Evolutionary conservation across 2,888 invertebrate species (phyloP), one percentile per base, ranked within the genome.

Genomic region (Diaperis boleti): DNA sequence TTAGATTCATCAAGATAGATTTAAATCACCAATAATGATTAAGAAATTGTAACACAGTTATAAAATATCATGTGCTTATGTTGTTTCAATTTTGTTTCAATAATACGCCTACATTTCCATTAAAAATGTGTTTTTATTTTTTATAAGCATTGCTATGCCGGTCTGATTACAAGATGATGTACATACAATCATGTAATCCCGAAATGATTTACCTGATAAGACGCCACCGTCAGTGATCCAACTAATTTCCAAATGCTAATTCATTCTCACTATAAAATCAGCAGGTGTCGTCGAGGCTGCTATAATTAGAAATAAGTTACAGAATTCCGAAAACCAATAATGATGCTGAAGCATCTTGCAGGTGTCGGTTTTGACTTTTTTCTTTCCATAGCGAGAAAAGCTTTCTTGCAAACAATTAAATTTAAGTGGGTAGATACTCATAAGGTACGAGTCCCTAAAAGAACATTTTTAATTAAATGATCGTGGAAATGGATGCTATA

Each of bases 391-490:
- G 57, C 11, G 37, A 50, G 59, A 60, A 60, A 41, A 18, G 7
- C 14, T 7, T 57, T 61, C 61, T 61, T 26, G 39, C 61, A 39
- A 61, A 61, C 61, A 45, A 61, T 61, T 54, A 61, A 39, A 35
- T 54, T 50, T 31, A 59, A 59, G 59, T 59, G 47, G 57, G 57
- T 57, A 50, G 59, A 41, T 31, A 26, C 52, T 60, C 50, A 59
- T 59, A 59, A 47, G 5, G 52, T 42, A 41, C 59, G 42, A 33
- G 5, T 47, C 39, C 55, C 45, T 45, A 61, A 61, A 61, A 61
- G 61, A 55, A 29, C 55, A 39, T 55, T 54, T 61, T 61, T 61
- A 61, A 55, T 61, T 61, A 61, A 59, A 60, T 44, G 18, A 41
- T 45, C 33, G 52, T 18, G 54, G 60, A 60, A 60, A 44, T 20